Evolutionary conservation across 2,888 invertebrate genomes (phyloP), one percentile per base, ranked within the genome.

Genomic region (Drosophila ustulata): DNA sequence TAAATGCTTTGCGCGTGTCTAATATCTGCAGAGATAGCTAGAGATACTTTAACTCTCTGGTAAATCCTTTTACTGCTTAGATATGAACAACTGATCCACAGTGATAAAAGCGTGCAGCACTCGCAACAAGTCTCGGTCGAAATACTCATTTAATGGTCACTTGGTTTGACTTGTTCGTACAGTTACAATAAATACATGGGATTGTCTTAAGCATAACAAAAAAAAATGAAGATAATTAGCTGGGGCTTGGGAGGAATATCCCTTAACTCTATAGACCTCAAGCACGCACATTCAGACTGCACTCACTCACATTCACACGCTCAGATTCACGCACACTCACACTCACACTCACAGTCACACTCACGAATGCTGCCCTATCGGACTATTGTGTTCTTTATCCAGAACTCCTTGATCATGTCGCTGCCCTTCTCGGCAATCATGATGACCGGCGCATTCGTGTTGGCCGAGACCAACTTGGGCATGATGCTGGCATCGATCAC

Each of bases 381-480:
- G 67, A 88, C 93, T 91, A 91, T 90, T 0, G 91, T 91, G 71
- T 94, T 93, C 75, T 95, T 95, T 63, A 95, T 92, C 97, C 97
- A 97, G 89, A 94, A 95, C 78, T 96, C 95, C 90, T 97, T 97
- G 52, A 98, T 96, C 94, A 98, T 94, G 89, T 98, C 97, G 8
- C 97, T 94, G 0, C 96, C 97, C 91, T 97, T 98, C 90, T 98
- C 98, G 0, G 95, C 98, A 50, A 98, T 96, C 97, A 98, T 98
- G 32, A 98, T 97, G 0, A 94, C 95, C 0, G 97, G 97, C 0
- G 96, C 97, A 86, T 97, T 97, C 0, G 97, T 97, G 78, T 97
- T 97, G 0, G 96, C 97, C 77, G 96, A 96, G 0, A 97, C 96
- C 73, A 97, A 92, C 76, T 95, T 96, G 0, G 97, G 97, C 96